Base-by-base conservation (phyloP, 53 echinoderm and acorn worm genomes). In the Zoroaster sp. region DNA sequence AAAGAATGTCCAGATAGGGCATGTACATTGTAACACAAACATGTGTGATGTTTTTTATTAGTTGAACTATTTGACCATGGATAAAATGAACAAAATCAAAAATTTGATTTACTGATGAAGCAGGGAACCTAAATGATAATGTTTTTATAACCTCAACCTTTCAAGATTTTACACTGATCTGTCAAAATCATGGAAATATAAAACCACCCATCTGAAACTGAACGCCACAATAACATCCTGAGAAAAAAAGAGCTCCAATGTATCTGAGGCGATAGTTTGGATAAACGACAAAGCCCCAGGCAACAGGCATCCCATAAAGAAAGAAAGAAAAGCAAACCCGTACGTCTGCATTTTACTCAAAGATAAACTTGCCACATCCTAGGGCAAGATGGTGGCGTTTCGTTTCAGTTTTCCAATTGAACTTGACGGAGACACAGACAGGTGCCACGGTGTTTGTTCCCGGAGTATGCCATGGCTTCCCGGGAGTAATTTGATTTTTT, bases 391-490 rank as follows among this genome's bases (percentile, higher is more conserved):
- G 65, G 39, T 63, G 40, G 79, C 36, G 53, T 79, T 59, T 13
- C 33, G 28, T 79, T 79, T 54, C 79, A 59, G 77, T 79, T 79
- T 79, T 37, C 79, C 39, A 37, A 76, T 63, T 18, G 38, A 63
- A 79, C 76, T 34, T 77, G 77, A 39, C 20, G 79, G 55, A 21
- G 38, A 38, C 35, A 71, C 35, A 10, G 79, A 55, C 79, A 79
- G 79, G 79, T 79, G 79, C 18, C 55, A 2, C 13, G 63, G 35
- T 71, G 38, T 35, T 5, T 31, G 28, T 59, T 59, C 63, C 63
- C 7, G 7, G 63, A 28, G 63, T 59, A 59, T 10, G 28, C 30
- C 23, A 59, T 10, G 63, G 63, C 28, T 53, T 53, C 34, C 75
- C 10, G 45, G 33, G 52, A 31, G 43, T 37, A 35, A 66, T 25